phyloP scores from a whole-genome alignment of 2,888 invertebrate species.

The Coecobrya sp. region DNA sequence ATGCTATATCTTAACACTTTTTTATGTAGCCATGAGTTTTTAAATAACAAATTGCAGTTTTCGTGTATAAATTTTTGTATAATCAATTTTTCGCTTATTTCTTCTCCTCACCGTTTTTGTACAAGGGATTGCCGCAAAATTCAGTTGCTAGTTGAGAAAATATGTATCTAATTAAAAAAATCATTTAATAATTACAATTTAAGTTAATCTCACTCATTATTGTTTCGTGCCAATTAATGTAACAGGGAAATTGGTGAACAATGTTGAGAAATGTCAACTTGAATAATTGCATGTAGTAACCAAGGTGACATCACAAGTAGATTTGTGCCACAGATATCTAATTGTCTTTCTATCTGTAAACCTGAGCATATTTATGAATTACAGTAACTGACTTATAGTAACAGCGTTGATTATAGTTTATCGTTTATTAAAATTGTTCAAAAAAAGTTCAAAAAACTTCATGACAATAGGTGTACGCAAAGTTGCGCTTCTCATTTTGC shows the following conservation, averaged over 20 bases:
- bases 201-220: neutral
- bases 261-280: slow-evolving; percentile 32
- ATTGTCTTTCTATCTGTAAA: neutral
- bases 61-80: neutral
- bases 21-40: neutral
- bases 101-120: neutral
- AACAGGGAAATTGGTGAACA: neutral
- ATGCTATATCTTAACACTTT: neutral
- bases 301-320: neutral
- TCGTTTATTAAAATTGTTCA: slow-evolving; percentile 40
- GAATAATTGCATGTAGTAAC: neutral
- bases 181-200: no score
- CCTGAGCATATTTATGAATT: slow-evolving; percentile 23
- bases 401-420: slow-evolving; percentile 1
- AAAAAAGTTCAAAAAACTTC: neutral
- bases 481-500: neutral
- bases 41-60: neutral
- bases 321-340: neutral
- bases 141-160: neutral
- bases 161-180: no score
- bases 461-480: neutral
- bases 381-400: neutral
- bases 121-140: neutral
- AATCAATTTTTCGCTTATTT: slow-evolving; percentile 18
- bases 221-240: neutral